Evolutionary conservation across 2,113 vertebrate genomes (phyloP).

Genomic region (Lagenorhynchus albirostris): DNA sequence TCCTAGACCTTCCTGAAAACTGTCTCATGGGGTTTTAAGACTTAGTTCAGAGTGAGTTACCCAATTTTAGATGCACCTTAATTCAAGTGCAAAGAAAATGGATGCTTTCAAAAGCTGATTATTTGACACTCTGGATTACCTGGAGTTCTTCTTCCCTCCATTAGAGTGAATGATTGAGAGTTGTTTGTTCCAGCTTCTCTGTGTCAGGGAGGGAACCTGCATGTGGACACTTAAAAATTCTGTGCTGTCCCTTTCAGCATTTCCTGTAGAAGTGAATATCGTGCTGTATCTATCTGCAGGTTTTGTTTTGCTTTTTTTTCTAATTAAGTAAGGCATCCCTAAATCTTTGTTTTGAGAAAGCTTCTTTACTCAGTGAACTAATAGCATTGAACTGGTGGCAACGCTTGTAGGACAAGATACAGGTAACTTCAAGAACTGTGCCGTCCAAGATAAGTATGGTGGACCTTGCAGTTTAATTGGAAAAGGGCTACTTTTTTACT

Average conservation of each 20-base stretch:
- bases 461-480: background rate
- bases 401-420: background rate
- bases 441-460: background rate
- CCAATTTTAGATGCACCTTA: background rate
- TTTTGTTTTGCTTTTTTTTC: background rate
- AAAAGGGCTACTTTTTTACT: background rate
- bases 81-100: background rate
- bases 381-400: background rate
- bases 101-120: slow-evolving; percentile 30
- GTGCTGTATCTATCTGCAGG: background rate
- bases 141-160: background rate
- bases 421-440: background rate
- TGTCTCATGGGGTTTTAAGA: background rate
- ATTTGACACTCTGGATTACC: background rate
- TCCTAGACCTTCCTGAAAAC: background rate
- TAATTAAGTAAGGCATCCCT: background rate
- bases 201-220: background rate
- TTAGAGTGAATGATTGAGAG: slow-evolving; percentile 19
- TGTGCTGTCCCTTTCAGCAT: background rate
- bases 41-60: background rate
- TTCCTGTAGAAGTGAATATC: background rate
- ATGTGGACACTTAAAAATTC: background rate
- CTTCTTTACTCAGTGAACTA: background rate
- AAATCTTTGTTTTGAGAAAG: background rate
- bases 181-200: background rate